Conservation (phyloP, 2,888 invertebrate species). For the Keiferia lycopersicella region DNA sequence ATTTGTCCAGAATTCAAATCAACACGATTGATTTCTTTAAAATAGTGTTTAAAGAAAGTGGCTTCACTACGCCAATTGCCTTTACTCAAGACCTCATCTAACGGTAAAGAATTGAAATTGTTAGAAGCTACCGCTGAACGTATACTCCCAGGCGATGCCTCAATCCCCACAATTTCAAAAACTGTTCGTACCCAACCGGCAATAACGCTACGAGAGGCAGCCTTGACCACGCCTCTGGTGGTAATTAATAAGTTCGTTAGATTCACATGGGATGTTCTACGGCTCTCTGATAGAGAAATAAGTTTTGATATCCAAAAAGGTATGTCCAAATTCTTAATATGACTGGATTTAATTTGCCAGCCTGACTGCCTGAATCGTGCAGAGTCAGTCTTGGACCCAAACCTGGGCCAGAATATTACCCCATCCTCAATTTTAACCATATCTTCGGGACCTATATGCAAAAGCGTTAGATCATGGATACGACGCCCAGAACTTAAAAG, state of each 20-base stretch:
- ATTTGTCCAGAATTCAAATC: not conserved
- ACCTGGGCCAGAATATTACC: constrained; percentile 20
- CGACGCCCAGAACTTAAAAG: constrained; percentile 14
- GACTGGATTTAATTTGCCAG: constrained; percentile 13
- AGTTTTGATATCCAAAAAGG: constrained; percentile 14
- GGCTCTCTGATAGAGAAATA: not conserved
- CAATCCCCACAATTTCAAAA: constrained; percentile 18
- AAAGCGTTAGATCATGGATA: constrained; percentile 16
- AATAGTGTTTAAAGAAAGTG: constrained; percentile 13
- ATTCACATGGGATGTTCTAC: not conserved
- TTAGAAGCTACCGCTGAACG: constrained; percentile 22
- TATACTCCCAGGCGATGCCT: constrained; percentile 13
- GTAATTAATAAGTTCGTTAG: constrained; percentile 18
- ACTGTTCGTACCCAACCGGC: constrained; percentile 20
- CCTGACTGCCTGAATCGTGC: not conserved
- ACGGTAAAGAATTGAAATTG: not conserved
- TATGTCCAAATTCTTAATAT: not conserved
- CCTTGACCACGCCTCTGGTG: constrained; percentile 9
- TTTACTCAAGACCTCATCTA: constrained; percentile 21
- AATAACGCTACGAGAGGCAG: constrained; percentile 18
- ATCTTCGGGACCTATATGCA: constrained; percentile 14
- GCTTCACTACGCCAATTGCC: constrained; percentile 20
- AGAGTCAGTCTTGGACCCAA: constrained; percentile 22
- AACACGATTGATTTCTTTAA: not conserved
- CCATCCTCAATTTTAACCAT: not conserved